Base-by-base conservation (phyloP, 2,113 vertebrate species). In the Hippocampus guttulatus region DNA sequence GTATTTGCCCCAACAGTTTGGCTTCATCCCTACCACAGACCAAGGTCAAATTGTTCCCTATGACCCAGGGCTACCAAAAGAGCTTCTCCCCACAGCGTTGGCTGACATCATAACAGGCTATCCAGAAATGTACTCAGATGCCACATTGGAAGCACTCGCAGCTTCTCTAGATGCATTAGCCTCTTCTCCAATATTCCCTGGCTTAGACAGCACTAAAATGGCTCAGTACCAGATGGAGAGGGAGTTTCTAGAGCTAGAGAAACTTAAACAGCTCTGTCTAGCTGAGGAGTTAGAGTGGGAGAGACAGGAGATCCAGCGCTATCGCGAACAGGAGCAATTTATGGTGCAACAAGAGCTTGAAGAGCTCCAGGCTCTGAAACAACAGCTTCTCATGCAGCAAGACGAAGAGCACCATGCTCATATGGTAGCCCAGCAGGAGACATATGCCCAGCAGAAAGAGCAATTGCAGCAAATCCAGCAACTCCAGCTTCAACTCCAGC, bases 241-340 rank as follows among this genome's bases (percentile, higher is more conserved):
- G 61, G 97, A 99, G 80, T 94, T 98, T 85, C 89, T 99, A 64
- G 95, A 98, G 81, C 91, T 99, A 67, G 96, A 98, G 75, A 99
- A 98, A 90, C 91, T 98, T 69, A 98, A 99, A 81, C 97, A 99
- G 70, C 90, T 98, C 16, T 96, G 96, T 75, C 94, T 98, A 74
- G 96, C 97, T 15, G 97, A 99, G 84, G 97, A 99, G 77, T 81
- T 99, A 16, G 96, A 99, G 80, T 98, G 97, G 95, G 96, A 99
- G 75, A 95, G 97, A 60, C 96, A 97, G 67, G 96, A 99, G 90
- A 99, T 99, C 68, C 96, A 99, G 76, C 94, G 96, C 75, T 98
- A 96, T 83, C 93, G 96, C 71, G 97, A 98, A 81, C 96, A 99
- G 69, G 97, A 99, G 82, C 96, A 98, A 64, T 77, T 98, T 52